A percentile compares a stretch with the other conserved stretches of the same genome.
Conservation (phyloP, 1,140 invertebrate species). For the Drosophila truncata region DNA sequence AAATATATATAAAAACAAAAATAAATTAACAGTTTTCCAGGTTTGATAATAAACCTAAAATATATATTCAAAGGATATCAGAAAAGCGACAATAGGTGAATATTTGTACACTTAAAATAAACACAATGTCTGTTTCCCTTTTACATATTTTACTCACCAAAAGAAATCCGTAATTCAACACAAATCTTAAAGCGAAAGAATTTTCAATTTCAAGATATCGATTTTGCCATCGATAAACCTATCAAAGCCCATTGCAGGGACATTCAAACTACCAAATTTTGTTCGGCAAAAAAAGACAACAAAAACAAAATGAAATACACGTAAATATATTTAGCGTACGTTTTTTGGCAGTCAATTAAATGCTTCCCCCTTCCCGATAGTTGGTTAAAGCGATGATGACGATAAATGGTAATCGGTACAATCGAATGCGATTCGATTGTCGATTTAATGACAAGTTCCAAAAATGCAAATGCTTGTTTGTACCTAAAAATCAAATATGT, state of each 20-base stretch:
- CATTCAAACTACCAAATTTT: constrained; percentile 5
- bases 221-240: background rate
- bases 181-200: too few species aligned
- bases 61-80: background rate
- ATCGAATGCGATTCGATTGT: constrained; percentile 25
- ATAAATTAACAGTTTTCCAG: background rate
- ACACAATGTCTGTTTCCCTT: background rate
- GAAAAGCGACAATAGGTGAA: constrained; percentile 28
- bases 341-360: constrained; percentile 66
- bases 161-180: background rate
- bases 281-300: constrained; percentile 24
- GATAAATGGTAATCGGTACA: background rate
- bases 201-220: background rate
- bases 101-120: constrained; percentile 4
- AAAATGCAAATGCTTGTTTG: constrained; percentile 54
- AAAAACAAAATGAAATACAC: background rate
- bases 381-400: constrained; percentile 20
- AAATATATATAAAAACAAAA: background rate
- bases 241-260: constrained; percentile 30
- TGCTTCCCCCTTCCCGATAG: constrained; percentile 41
- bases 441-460: constrained; percentile 28
- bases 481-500: constrained; percentile 43
- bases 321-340: constrained; percentile 30
- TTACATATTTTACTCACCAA: background rate
- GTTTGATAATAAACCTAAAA: background rate